Percentiles rank a stretch among this genome's conserved stretches.
Evolutionary conservation across 2,888 invertebrate species (phyloP).

Genomic region (Nasonovia ribisnigri): DNA sequence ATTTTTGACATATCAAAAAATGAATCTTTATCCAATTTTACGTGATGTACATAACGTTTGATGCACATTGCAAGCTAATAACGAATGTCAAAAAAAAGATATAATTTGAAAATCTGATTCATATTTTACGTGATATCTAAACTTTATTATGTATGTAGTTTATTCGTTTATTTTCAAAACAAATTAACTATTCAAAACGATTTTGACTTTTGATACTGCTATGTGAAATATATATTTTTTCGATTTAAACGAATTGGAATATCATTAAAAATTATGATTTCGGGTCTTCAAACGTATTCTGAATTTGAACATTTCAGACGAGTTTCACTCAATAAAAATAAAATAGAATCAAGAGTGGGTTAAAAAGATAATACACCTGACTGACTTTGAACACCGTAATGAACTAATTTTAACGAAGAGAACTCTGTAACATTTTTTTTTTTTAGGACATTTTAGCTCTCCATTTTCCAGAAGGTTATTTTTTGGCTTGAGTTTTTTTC

Average conservation of each 20-base stretch:
- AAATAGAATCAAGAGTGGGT: background rate
- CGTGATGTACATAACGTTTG: background rate
- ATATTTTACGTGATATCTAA: background rate
- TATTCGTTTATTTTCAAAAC: background rate
- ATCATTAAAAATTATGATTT: constrained; percentile 29
- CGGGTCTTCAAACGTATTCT: background rate
- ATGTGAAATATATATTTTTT: background rate
- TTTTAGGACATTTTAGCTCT: background rate
- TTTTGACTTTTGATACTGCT: background rate
- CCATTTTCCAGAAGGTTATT: background rate
- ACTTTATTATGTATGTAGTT: background rate
- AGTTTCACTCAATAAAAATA: background rate
- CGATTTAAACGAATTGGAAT: background rate
- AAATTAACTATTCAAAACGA: constrained; percentile 12
- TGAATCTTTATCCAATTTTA: constrained; percentile 33
- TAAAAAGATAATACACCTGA: constrained; percentile 1
- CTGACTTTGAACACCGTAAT: background rate
- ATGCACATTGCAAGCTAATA: background rate
- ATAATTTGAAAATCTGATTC: background rate
- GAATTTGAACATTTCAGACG: background rate
- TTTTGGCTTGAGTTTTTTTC: background rate
- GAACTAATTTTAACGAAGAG: constrained; percentile 31
- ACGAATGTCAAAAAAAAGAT: background rate
- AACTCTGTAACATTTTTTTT: constrained; percentile 1
- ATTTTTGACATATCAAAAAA: constrained; percentile 25